Conservation (phyloP, 2,888 invertebrate species). For the Clusia tigrina region DNA sequence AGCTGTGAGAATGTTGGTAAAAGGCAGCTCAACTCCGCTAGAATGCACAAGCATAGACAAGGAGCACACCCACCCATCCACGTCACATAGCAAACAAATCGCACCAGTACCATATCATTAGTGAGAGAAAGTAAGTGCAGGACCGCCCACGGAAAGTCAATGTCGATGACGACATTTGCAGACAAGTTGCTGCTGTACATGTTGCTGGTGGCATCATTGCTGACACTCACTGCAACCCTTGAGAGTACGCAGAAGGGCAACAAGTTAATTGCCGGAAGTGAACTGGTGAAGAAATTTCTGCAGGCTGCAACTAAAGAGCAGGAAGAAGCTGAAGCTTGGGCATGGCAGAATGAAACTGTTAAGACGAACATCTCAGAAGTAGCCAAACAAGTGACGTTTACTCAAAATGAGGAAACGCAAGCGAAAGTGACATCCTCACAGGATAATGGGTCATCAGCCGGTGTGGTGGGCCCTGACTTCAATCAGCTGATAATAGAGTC, state of each 20-base stretch:
- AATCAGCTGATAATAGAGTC: too few species aligned
- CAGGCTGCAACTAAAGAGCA: not conserved
- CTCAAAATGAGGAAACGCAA: not conserved
- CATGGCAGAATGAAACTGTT: not conserved
- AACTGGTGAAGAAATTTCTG: not conserved
- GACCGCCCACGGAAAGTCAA: constrained; percentile 43
- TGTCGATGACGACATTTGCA: constrained; percentile 44
- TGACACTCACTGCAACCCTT: constrained; percentile 17
- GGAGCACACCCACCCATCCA: too few species aligned
- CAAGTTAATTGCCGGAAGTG: not conserved
- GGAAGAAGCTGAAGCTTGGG: not conserved
- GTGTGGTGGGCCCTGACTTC: too few species aligned
- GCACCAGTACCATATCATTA: not conserved
- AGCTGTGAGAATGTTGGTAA: too few species aligned
- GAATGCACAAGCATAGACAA: too few species aligned
- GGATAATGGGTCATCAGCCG: too few species aligned
- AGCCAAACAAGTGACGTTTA: too few species aligned
- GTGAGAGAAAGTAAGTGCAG: too few species aligned
- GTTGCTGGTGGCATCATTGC: constrained; percentile 34
- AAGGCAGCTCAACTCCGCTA: too few species aligned
- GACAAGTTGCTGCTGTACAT: constrained; percentile 37
- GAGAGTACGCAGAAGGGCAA: not conserved
- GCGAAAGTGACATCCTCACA: too few species aligned
- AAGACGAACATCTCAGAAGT: not conserved
- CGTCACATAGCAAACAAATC: too few species aligned